A percentile compares a stretch with the other conserved stretches of the same genome.
phyloP scores from a whole-genome alignment of 2,797 vertebrate species.

The Nyctalus aviator region DNA sequence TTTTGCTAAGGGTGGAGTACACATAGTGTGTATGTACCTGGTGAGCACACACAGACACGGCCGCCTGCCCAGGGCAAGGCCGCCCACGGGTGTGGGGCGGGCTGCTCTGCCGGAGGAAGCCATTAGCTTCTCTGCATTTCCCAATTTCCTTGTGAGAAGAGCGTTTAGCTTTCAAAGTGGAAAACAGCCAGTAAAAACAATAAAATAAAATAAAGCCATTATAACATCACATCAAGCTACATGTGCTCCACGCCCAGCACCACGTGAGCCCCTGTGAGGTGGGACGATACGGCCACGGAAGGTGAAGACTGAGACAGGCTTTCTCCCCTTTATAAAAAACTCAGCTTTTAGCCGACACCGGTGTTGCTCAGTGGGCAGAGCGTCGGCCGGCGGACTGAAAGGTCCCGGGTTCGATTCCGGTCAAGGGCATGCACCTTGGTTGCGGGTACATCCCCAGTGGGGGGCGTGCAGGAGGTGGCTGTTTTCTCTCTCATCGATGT shows the following conservation, averaged over 20 bases:
- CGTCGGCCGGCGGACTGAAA: no score
- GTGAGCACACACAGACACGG: neutral
- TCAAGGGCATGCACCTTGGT: no score
- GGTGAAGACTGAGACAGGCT: fast-evolving
- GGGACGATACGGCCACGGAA: fast-evolving
- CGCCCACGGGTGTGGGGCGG: fast-evolving
- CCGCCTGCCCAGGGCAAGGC: neutral
- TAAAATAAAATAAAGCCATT: neutral
- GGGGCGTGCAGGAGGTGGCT: no score
- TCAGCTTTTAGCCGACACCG: no score
- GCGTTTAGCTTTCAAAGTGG: neutral
- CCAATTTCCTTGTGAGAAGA: neutral
- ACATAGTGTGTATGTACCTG: no score
- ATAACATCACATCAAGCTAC: neutral
- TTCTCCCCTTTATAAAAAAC: neutral
- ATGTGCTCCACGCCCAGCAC: fast-evolving
- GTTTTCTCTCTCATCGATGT: no score
- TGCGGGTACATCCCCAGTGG: no score
- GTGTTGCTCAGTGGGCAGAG: no score
- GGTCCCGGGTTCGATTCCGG: no score
- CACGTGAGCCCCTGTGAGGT: fast-evolving
- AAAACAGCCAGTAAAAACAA: neutral
- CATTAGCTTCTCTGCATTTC: neutral
- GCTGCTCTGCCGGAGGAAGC: neutral
- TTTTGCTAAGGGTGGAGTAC: no score